These are phyloP conservation scores for Rafetus swinhoei DNA, from an alignment of 2,113 vertebrate genomes.

Conservation along the genomic window DNA sequence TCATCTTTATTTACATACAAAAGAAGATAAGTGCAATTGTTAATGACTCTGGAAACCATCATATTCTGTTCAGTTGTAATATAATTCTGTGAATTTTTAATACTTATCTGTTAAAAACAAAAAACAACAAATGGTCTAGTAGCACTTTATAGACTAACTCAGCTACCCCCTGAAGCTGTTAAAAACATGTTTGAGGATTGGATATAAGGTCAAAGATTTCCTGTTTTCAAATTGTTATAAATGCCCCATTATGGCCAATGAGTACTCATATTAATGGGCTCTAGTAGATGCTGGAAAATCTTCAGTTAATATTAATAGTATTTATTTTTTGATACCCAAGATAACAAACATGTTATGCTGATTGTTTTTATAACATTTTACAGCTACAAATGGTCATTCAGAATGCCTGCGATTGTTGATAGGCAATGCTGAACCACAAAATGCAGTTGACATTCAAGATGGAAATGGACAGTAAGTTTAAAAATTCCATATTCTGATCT, in stretches of 20 bases:
- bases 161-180: too few relatives aligned
- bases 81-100: not conserved
- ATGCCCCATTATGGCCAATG: not conserved
- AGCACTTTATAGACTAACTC: too few relatives aligned
- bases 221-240: not conserved
- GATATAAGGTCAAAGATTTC: not conserved
- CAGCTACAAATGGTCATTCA: slow-evolving; percentile 96
- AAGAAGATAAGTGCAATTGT: not conserved
- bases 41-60: not conserved
- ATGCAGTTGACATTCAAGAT: slow-evolving; percentile 95
- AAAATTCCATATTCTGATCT: not conserved
- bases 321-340: not conserved
- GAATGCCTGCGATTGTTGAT: slow-evolving; percentile 96
- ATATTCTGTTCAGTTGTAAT: not conserved
- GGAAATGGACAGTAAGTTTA: slow-evolving; percentile 96
- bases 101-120: not conserved
- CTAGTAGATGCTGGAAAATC: not conserved
- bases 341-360: not conserved
- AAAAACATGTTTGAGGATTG: not conserved
- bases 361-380: slow-evolving; percentile 20
- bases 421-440: slow-evolving; percentile 94
- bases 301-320: not conserved
- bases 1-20: not conserved
- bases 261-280: not conserved
- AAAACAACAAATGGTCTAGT: too few relatives aligned